Evolutionary conservation across 1,140 invertebrate species (phyloP), one percentile per base, ranked within the genome.

Genomic region (Oncopeltus fasciatus): DNA sequence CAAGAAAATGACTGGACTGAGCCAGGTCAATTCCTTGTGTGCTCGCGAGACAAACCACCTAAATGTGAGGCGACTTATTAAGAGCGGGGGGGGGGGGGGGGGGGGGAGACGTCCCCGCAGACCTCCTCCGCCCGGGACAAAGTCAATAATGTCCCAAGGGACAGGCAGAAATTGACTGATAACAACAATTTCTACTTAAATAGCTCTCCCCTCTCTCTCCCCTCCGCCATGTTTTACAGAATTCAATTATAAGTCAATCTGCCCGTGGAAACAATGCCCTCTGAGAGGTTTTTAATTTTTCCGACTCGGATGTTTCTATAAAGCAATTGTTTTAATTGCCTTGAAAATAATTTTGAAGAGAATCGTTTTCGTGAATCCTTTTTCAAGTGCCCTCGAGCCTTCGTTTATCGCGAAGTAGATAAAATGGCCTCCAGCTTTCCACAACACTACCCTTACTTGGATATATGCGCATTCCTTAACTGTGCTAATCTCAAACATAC

Each of bases 161-260:
- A 16, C 18, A 53, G 49, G 18, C 21, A 53, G 20, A 53, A 53
- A 53, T 53, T 53, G 49, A 53, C 49, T 53, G 49, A 53, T 53
- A 53, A 53, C 49, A 53, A 53, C 49, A 53, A 53, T 53, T 53
- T 53, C 49, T 53, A 53, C 49, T 53, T 53, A 53, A 53, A 53
- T 53, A 53, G 49, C 49, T 53, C 2, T 24, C 18, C 21, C 49
- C 49, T 3, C 4, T 38, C 31, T 38, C 31, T 8, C 31, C 14
- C 31, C 31, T 12, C 49, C 24, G 49, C 49, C 49, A 53, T 53
- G 49, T 53, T 53, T 53, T 53, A 53, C 49, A 53, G 49, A 53
- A 53, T 53, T 53, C 49, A 53, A 53, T 53, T 53, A 53, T 26
- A 53, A 53, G 49, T 53, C 49, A 53, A 53, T 53, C 49, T 53